Evolutionary conservation across 2,797 vertebrate genomes (phyloP).

Genomic region (Liparis tanakae): DNA sequence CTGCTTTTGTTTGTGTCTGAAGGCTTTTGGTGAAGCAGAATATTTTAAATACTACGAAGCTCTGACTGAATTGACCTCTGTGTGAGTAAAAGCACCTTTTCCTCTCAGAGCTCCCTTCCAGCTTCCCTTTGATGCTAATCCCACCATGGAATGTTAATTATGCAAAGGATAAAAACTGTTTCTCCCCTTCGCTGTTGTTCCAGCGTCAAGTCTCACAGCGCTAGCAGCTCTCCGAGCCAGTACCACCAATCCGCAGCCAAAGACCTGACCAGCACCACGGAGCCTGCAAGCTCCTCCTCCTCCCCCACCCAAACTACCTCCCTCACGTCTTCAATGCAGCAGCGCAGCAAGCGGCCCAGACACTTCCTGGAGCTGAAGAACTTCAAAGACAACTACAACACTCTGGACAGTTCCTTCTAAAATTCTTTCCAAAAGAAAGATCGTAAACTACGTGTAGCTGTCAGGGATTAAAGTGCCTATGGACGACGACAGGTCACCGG

Average conservation of each 20-base stretch:
- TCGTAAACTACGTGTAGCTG: constrained; percentile 22
- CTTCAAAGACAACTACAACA: constrained; percentile 99
- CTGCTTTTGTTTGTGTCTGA: constrained; percentile 17
- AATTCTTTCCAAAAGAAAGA: not conserved
- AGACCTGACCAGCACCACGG: constrained; percentile 87
- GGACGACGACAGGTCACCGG: not conserved
- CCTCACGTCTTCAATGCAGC: constrained; percentile 87
- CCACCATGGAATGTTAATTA: constrained; percentile 58
- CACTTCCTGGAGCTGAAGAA: constrained; percentile 96
- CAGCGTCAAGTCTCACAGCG: constrained; percentile 86
- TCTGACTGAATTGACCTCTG: constrained; percentile 86
- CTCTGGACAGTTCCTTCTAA: constrained; percentile 93
- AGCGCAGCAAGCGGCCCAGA: constrained; percentile 94
- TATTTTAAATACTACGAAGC: constrained; percentile 91
- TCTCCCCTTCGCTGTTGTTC: constrained; percentile 27
- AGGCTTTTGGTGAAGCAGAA: constrained; percentile 91
- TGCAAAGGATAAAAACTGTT: constrained; percentile 29
- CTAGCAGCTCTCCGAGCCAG: constrained; percentile 78
- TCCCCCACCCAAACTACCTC: constrained; percentile 93
- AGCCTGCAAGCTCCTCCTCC: constrained; percentile 75
- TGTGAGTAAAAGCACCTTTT: constrained; percentile 83
- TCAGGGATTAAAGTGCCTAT: constrained; percentile 52
- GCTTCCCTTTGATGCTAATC: constrained; percentile 41
- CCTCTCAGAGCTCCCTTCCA: not conserved
- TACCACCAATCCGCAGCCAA: constrained; percentile 93